phyloP scores from a whole-genome alignment of 2,113 vertebrate species.

The Dolichotis patagonum region DNA sequence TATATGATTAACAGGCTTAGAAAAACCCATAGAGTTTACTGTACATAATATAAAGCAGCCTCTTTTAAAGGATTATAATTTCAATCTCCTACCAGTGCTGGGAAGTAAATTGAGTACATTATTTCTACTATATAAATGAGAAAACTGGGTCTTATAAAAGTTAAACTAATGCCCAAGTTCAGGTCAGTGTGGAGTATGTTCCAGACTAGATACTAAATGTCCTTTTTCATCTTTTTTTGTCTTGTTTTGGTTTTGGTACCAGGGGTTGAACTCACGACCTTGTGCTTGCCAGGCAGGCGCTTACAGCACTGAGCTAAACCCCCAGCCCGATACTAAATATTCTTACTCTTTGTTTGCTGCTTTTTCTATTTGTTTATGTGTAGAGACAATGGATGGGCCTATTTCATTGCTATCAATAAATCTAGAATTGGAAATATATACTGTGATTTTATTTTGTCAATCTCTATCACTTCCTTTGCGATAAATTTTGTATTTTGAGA shows the following conservation, averaged over 20 bases:
- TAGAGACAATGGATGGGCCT: not conserved
- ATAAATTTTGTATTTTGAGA: not conserved
- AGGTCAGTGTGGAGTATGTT: not conserved
- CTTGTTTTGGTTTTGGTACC: too few species aligned
- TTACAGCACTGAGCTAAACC: too few species aligned
- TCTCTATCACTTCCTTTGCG: not conserved
- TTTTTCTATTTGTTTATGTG: conserved; percentile 16
- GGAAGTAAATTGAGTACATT: not conserved
- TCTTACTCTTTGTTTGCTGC: not conserved
- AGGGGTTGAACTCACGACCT: too few species aligned
- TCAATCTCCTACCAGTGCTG: not conserved
- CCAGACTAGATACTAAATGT: not conserved
- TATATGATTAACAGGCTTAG: not conserved
- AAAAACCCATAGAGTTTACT: not conserved
- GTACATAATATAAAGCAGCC: not conserved
- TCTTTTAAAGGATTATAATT: conserved; percentile 37
- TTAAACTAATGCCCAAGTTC: not conserved
- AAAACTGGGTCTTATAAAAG: conserved; percentile 7
- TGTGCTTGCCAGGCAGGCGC: too few species aligned
- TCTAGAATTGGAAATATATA: not conserved
- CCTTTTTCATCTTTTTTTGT: not conserved
- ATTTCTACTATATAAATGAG: conserved; percentile 6
- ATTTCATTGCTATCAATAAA: not conserved
- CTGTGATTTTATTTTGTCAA: not conserved
- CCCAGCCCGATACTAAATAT: not conserved